Conservation (phyloP, 2,113 vertebrate genomes). For the Podilymbus podiceps region DNA sequence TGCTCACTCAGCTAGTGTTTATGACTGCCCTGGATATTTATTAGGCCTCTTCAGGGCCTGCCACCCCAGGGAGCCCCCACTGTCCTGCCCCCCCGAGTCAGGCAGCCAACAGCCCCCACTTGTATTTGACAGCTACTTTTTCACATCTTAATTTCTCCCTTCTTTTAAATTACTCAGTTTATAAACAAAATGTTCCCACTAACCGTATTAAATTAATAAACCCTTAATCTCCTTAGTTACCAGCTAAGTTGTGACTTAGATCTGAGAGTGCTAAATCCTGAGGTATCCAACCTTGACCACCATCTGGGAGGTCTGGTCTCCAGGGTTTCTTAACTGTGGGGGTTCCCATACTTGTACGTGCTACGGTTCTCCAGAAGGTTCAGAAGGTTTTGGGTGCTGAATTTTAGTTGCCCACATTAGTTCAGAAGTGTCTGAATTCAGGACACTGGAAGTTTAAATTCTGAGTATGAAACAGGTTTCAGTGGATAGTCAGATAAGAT, state of each 20-base stretch:
- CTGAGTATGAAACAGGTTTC: not conserved
- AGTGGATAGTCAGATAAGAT: not conserved
- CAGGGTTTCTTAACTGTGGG: not conserved
- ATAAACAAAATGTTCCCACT: not conserved
- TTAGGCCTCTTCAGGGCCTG: not conserved
- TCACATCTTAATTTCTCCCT: not conserved
- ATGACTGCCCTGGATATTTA: not conserved
- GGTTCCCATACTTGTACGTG: not conserved
- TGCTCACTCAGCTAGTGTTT: not conserved
- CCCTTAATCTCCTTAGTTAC: not conserved
- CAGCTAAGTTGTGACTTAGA: not conserved
- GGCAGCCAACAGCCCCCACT: accelerated
- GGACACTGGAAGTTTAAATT: not conserved
- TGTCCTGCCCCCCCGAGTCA: not conserved
- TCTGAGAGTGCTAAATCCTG: not conserved
- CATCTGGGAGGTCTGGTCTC: not conserved
- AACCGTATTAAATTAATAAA: not conserved
- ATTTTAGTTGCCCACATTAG: not conserved
- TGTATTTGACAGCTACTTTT: not conserved
- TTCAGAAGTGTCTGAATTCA: not conserved
- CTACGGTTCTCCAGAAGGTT: not conserved
- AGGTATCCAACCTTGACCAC: accelerated
- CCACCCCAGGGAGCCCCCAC: accelerated
- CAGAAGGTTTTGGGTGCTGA: not conserved
- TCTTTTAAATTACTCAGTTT: not conserved